Conservation (phyloP, 2,113 vertebrate genomes). For the Panthera uncia region DNA sequence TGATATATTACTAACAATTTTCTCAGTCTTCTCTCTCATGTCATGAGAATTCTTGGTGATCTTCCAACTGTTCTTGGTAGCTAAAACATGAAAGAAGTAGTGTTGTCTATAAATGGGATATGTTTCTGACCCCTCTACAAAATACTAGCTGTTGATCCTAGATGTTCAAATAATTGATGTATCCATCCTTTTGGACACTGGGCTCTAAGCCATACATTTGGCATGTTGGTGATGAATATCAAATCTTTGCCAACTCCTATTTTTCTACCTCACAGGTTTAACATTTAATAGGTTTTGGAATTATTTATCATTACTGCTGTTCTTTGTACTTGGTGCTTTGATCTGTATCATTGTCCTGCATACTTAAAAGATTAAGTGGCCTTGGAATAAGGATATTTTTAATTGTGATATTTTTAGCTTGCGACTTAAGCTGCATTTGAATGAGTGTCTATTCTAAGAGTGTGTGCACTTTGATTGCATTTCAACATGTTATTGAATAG, state of each 20-base stretch:
- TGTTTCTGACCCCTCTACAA: background rate
- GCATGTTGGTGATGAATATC: background rate
- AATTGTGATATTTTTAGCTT: constrained; percentile 70
- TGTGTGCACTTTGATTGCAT: constrained; percentile 46
- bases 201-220: background rate
- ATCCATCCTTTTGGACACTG: background rate
- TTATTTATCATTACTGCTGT: background rate
- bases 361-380: constrained; percentile 59
- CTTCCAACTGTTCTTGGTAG: background rate
- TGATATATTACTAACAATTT: background rate
- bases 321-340: constrained; percentile 51
- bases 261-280: background rate
- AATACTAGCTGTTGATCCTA: background rate
- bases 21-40: background rate
- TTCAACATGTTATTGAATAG: constrained; percentile 47
- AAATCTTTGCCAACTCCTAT: background rate
- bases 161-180: background rate
- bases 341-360: constrained; percentile 37
- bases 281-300: constrained; percentile 49
- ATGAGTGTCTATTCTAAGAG: constrained; percentile 59
- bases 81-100: constrained; percentile 1
- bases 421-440: constrained; percentile 49
- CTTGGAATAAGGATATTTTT: constrained; percentile 67
- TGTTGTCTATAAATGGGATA: background rate
- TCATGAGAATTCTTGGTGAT: background rate